These are phyloP conservation scores for Odocoileus hemionus DNA, from an alignment of 2,113 vertebrate species.

Conservation along the genomic window DNA sequence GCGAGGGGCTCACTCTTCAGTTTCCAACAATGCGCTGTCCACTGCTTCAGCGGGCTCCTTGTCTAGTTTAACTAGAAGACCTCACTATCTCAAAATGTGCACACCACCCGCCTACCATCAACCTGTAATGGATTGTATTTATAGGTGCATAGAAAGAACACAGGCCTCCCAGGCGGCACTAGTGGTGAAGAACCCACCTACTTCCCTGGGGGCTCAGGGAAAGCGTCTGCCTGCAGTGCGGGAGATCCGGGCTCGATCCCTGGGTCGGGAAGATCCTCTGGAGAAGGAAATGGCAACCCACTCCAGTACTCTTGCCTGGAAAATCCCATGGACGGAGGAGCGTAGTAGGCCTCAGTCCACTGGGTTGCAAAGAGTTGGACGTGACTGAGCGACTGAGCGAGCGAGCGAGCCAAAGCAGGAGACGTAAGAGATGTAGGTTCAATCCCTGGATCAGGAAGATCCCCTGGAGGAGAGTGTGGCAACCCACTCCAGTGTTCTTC, in stretches of 20 bases:
- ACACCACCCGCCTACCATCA: background rate
- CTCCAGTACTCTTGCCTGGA: too few species aligned
- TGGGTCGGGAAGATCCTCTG: too few species aligned
- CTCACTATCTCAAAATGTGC: background rate
- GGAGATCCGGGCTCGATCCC: too few species aligned
- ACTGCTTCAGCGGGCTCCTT: background rate
- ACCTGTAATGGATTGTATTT: rapidly evolving
- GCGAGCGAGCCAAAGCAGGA: background rate
- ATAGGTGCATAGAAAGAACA: background rate
- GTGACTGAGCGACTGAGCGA: too few species aligned
- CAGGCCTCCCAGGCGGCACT: background rate
- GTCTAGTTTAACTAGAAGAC: background rate
- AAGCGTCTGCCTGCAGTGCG: too few species aligned
- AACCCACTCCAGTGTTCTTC: background rate
- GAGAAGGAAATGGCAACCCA: too few species aligned
- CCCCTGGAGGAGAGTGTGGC: background rate
- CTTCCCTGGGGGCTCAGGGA: too few species aligned
- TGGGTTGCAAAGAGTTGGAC: too few species aligned
- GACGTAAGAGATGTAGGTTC: background rate
- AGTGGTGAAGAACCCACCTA: background rate
- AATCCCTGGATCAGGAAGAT: background rate
- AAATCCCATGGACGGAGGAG: too few species aligned
- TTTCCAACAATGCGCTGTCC: background rate
- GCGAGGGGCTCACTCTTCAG: background rate
- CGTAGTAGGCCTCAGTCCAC: too few species aligned